Conservation (phyloP, 1,140 invertebrate genomes). For the Pectinophora gossypiella region DNA sequence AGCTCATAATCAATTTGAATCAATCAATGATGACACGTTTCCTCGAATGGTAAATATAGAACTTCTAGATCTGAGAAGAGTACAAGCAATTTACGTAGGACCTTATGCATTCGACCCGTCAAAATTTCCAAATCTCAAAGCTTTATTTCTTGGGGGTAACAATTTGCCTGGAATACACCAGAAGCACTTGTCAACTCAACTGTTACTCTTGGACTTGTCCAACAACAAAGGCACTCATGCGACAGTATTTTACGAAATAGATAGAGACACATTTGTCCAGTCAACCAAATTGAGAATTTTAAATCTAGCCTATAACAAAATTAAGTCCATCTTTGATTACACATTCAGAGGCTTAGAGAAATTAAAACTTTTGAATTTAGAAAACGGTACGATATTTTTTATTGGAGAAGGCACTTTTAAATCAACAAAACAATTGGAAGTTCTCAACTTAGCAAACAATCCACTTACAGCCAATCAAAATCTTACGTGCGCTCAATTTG, state of each 20-base stretch:
- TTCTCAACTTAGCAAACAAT: constrained; percentile 75
- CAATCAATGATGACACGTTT: constrained; percentile 64
- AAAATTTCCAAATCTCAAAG: constrained; percentile 68
- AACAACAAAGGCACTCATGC: constrained; percentile 55
- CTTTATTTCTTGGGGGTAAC: constrained; percentile 67
- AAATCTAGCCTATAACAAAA: constrained; percentile 70
- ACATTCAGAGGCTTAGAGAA: constrained; percentile 68
- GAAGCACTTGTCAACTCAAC: constrained; percentile 58
- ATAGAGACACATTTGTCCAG: constrained; percentile 44
- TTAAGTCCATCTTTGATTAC: constrained; percentile 62
- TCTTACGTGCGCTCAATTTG: constrained; percentile 56
- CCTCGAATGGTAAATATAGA: constrained; percentile 73
- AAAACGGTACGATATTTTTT: constrained; percentile 70
- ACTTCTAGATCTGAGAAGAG: constrained; percentile 65
- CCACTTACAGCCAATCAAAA: constrained; percentile 55
- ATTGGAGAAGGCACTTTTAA: constrained; percentile 65
- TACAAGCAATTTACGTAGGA: constrained; percentile 45
- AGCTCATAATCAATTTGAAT: constrained; percentile 74
- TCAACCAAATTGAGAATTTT: constrained; percentile 45
- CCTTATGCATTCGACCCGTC: constrained; percentile 46
- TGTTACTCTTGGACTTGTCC: constrained; percentile 70
- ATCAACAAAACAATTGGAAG: constrained; percentile 54
- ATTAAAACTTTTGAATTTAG: constrained; percentile 64
- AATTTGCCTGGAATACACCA: constrained; percentile 65
- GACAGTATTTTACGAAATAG: constrained; percentile 65